phyloP scores from a whole-genome alignment of 2,888 invertebrate genomes.

The Callosobruchus maculatus region DNA sequence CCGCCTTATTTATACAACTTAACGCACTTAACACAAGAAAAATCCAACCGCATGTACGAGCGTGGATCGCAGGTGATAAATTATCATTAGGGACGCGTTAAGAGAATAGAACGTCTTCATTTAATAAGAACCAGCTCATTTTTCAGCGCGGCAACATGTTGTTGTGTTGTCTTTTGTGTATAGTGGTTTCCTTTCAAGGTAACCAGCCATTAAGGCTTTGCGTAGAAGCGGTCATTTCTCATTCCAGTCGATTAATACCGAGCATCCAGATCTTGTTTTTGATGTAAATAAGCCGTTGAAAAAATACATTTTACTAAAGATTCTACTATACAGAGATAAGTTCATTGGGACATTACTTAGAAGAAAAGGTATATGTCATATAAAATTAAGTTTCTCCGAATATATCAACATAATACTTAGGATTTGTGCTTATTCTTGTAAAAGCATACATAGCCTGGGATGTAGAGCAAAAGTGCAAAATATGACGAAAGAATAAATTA shows the following conservation, averaged over 20 bases:
- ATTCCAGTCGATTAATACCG: not conserved
- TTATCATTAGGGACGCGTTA: conserved; percentile 45
- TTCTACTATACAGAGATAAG: too few species aligned
- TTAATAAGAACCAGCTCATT: conserved; percentile 43
- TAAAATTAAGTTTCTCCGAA: too few species aligned
- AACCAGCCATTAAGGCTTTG: not conserved
- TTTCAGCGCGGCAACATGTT: conserved; percentile 32
- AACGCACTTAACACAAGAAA: conserved; percentile 8
- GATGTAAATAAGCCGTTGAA: not conserved
- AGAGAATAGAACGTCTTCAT: conserved; percentile 46
- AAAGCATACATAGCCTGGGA: too few species aligned
- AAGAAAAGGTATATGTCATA: too few species aligned
- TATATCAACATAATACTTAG: too few species aligned
- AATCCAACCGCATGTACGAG: conserved; percentile 10
- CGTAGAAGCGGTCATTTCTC: not conserved
- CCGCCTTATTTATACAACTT: conserved; percentile 4
- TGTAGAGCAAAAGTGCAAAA: too few species aligned
- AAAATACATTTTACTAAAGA: too few species aligned
- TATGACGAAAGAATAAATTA: too few species aligned
- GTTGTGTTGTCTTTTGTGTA: conserved; percentile 11
- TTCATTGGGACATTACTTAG: too few species aligned
- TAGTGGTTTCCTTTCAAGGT: not conserved
- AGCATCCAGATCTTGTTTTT: not conserved
- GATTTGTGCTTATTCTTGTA: too few species aligned
- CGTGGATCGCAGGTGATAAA: conserved; percentile 30